Evolutionary conservation across 2,888 invertebrate genomes (phyloP), one percentile per base, ranked within the genome.

Genomic region (Neuroscelio doddi): DNA sequence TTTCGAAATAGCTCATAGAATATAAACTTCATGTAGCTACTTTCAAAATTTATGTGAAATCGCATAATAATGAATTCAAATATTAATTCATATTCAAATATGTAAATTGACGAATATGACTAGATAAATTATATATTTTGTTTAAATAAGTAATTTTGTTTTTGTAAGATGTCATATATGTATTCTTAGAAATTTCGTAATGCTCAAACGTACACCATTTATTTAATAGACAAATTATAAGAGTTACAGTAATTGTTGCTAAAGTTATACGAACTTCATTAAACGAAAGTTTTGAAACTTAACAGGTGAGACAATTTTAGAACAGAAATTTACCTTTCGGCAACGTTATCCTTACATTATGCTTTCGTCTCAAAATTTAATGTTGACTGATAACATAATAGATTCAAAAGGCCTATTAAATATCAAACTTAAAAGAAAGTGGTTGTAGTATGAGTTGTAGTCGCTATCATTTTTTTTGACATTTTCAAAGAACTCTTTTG

Each of bases 241-340:
- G 58, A 47, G 50, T 56, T 53, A 59, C 53, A 59, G 59, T 64
- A 59, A 64, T 64, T 64, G 64, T 59, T 59, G 21, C 50, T 50
- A 50, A 64, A 64, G 58, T 64, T 59, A 51, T 49, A 46, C 50
- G 55, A 59, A 59, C 59, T 64, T 39, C 50, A 24, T 46, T 46
- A 51, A 51, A 47, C 42, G 52, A 52, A 61, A 61, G 56, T 65
- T 61, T 59, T 42, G 47, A 42, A 61, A 55, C 47, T 65, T 65
- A 26, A 47, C 44, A 49, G 47, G 61, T 61, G 61, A 59, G 59
- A 36, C 64, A 56, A 53, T 53, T 64, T 58, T 50, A 32, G 58
- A 53, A 58, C 64, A 50, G 41, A 58, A 55, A 59, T 53, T 53
- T 53, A 49, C 58, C 55, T 50, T 59, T 55, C 45, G 36, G 36